Percentiles rank a stretch among this genome's conserved stretches.
Conservation (phyloP, 2,888 invertebrate species). For the Phyllotreta striolata region DNA sequence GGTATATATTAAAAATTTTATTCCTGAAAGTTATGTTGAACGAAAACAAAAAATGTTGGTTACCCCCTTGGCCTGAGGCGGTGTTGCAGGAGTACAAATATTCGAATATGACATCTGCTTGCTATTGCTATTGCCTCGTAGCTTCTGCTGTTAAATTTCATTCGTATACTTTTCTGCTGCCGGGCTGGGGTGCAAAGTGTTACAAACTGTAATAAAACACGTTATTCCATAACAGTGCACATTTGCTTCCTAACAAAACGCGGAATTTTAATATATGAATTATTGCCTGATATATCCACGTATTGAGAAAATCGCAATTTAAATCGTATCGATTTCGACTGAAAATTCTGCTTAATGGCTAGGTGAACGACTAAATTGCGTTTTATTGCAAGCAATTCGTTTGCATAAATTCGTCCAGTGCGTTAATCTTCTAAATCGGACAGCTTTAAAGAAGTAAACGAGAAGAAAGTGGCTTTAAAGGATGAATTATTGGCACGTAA, state of each 20-base stretch:
- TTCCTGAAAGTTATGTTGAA: no score
- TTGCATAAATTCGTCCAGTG: no score
- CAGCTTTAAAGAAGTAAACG: not conserved
- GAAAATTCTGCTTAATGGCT: not conserved
- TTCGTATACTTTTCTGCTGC: conserved; percentile 35
- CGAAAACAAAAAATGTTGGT: no score
- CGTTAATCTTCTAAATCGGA: not conserved
- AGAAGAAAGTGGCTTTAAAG: conserved; percentile 17
- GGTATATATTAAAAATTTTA: no score
- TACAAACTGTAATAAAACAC: conserved; percentile 51
- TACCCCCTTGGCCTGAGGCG: conserved; percentile 1
- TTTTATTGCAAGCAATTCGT: no score
- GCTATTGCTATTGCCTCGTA: conserved; percentile 50
- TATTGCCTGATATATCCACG: conserved; percentile 24
- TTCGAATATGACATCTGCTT: conserved; percentile 49
- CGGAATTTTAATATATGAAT: conserved; percentile 38
- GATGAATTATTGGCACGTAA: conserved; percentile 48
- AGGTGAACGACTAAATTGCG: no score
- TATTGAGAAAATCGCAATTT: conserved; percentile 16
- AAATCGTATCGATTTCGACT: conserved; percentile 3
- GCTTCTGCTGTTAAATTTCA: conserved; percentile 49
- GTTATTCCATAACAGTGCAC: conserved; percentile 48
- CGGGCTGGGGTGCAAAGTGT: conserved; percentile 47
- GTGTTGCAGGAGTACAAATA: conserved; percentile 29
- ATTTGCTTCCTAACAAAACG: conserved; percentile 43